Evolutionary conservation across 2,797 vertebrate species (phyloP), one percentile per base, ranked within the genome.

Genomic region (Syngnathus acus): DNA sequence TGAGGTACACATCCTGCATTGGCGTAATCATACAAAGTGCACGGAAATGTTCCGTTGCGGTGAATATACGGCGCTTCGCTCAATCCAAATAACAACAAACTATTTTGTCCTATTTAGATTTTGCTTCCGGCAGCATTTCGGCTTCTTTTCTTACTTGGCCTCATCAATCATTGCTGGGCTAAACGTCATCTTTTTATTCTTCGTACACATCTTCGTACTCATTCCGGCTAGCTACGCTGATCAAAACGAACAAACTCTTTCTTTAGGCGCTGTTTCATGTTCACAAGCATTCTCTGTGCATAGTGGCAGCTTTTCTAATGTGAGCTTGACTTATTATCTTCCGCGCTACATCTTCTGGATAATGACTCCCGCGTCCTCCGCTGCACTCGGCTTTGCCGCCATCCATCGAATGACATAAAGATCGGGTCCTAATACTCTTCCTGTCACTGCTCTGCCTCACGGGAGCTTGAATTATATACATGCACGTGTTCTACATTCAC

Each of bases 1-100:
- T 98, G 92, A 96, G 95, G 95, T 95, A 59, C 26, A 39, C 59
- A 26, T 67, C 23, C 53, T 55, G 4, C 68, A 13, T n/a, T 1
- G 47, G 9, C 50, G 5, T 14, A 53, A 45, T 45, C 6, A 45
- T 9, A 16, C 13, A 62, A 62, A 62, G 60, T 43, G 42, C 60
- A 45, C 13, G 32, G 32, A 32, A 32, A 32, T 32, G 4, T 32
- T 32, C 3, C 3, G 32, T 32, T 32, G 32, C 32, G 32, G 32
- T 32, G 32, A 32, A 32, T 32, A 32, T 32, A 32, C 4, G 32
- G 4, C 32, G 32, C 32, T 32, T 32, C 4, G 32, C 32, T 32
- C 32, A 32, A 32, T 32, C 32, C 32, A 4, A 32, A 32, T 32
- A 32, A 32, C 4, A 32, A 32, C 4, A 32, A 32, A 32, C 2